Base-by-base conservation (phyloP, 2,113 vertebrate species). In the Chauna torquata region DNA sequence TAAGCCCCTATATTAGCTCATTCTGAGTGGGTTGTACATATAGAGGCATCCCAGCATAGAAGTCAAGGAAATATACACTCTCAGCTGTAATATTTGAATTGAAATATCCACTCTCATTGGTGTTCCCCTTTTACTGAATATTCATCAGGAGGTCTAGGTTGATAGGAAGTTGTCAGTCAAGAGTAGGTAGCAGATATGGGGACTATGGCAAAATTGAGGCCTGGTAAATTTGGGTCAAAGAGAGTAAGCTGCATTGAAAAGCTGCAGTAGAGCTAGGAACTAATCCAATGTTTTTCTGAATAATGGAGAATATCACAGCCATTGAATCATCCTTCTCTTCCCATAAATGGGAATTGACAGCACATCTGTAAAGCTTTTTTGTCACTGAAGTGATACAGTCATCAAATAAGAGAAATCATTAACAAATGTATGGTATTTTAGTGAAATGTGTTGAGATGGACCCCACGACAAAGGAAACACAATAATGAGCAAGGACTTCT, bases 191-290 rank as follows among this genome's bases (percentile, higher is more conserved):
- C 49, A 89, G 84, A 89, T 74, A 83, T 0, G 8, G 47, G 52
- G 74, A 95, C 81, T 93, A 36, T 24, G 70, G n/a, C 45, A 94
- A 91, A 97, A 92, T 65, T 72, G 81, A 89, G 52, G 93, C 58
- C n/a, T 78, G 89, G 57, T 79, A 96, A 92, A 96, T 91, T 94
- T 87, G 81, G 74, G 92, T 96, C 87, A 96, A 87, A 95, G 62
- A 92, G 83, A 91, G 77, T 81, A 94, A 95, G 91, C 58, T 92
- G 47, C 64, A 70, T 19, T 85, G 84, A 94, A 95, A 95, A 92
- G 57, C 57, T 66, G 72, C 62, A 75, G 40, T 42, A 83, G 52
- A 87, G 38, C 45, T 71, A 58, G 72, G 84, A 94, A 91, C 71
- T 82, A 95, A 95, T 94, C 94, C 94, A 82, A 91, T 87, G 84